phyloP scores from a whole-genome alignment of 2,888 invertebrate genomes.

The Amphipoea oculea region DNA sequence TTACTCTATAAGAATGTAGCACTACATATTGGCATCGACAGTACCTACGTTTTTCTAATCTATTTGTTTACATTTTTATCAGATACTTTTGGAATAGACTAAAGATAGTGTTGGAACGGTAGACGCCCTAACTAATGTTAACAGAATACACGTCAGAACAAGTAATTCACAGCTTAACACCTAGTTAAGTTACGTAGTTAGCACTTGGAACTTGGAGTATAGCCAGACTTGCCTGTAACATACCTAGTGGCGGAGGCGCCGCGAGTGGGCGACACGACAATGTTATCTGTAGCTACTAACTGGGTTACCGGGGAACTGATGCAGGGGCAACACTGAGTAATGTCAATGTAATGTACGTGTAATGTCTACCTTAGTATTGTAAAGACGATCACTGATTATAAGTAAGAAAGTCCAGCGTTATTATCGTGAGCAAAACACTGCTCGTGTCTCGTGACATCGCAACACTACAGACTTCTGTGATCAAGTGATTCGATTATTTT shows the following conservation, averaged over 20 bases:
- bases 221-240: background rate
- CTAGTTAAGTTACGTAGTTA: slow-evolving; percentile 27
- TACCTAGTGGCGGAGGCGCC: background rate
- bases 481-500: background rate
- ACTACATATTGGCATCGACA: background rate
- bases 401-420: too few species aligned
- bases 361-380: background rate
- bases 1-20: background rate
- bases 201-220: background rate
- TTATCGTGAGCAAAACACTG: background rate
- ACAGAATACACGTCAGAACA: slow-evolving; percentile 12
- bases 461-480: background rate
- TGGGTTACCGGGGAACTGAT: background rate
- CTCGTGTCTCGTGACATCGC: background rate
- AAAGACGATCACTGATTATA: background rate
- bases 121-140: background rate
- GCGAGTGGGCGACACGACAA: background rate
- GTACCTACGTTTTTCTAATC: background rate
- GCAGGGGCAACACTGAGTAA: background rate
- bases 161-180: slow-evolving; percentile 21
- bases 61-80: background rate
- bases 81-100: background rate
- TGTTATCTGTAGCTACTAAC: slow-evolving; percentile 14
- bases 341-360: background rate
- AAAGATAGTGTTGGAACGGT: background rate